A percentile compares a stretch with the other conserved stretches of the same genome.
These are phyloP conservation scores for Linepithema humile DNA, from an alignment of 1,140 invertebrate genomes.

Conservation along the genomic window DNA sequence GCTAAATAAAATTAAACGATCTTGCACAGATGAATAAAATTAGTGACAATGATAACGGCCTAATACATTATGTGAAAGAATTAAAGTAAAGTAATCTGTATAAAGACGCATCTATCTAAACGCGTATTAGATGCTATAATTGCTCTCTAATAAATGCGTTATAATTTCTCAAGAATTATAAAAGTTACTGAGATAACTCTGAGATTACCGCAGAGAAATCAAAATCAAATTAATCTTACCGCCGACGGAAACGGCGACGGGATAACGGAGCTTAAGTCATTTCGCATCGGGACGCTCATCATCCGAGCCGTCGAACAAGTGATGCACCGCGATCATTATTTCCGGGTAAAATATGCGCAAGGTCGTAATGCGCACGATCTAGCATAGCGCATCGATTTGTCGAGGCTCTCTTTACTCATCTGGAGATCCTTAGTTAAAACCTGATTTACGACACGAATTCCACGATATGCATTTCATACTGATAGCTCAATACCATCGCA, in stretches of 20 bases:
- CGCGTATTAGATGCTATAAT: not conserved
- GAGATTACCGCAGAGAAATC: not conserved
- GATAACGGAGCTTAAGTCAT: conserved; percentile 11
- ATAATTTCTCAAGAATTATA: not conserved
- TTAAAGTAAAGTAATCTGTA: not conserved
- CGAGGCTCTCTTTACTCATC: not conserved
- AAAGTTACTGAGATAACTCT: no score
- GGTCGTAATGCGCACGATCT: conserved; percentile 21
- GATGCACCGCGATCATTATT: conserved; percentile 39
- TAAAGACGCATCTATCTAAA: not conserved
- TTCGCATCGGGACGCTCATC: conserved; percentile 8
- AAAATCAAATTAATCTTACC: conserved; percentile 7
- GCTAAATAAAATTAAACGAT: not conserved
- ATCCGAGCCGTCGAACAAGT: conserved; percentile 25
- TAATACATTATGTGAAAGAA: no score
- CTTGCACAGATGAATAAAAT: not conserved
- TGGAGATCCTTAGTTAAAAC: conserved; percentile 26
- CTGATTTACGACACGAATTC: conserved; percentile 37
- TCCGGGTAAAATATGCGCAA: conserved; percentile 40
- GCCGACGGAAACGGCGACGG: not conserved
- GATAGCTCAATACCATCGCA: not conserved
- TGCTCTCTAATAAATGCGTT: no score
- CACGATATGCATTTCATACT: not conserved
- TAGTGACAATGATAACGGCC: not conserved
- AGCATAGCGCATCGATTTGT: conserved; percentile 38